phyloP scores from a whole-genome alignment of 2,797 vertebrate genomes.

The Gymnoscopelus braueri region DNA sequence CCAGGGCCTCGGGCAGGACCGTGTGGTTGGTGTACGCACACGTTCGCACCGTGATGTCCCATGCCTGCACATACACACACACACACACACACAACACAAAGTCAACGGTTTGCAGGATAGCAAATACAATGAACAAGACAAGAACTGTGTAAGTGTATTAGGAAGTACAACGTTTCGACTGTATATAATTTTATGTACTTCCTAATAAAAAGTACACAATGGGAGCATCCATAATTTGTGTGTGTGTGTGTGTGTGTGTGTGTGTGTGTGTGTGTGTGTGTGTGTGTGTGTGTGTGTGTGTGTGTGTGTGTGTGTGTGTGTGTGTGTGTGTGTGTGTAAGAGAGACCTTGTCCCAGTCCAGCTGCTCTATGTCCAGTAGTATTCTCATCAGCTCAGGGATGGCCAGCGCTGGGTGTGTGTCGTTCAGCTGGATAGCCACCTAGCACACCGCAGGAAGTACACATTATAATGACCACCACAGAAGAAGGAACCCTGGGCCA shows the following conservation, averaged over 20 bases:
- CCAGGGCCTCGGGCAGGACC: conserved; percentile 91
- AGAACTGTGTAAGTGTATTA: too few relatives aligned
- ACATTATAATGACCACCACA: not conserved
- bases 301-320: too few relatives aligned
- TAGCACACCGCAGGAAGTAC: conserved; percentile 45
- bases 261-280: too few relatives aligned
- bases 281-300: not conserved
- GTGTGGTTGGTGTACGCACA: conserved; percentile 97
- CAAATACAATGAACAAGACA: too few relatives aligned
- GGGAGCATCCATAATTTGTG: too few relatives aligned
- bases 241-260: too few relatives aligned
- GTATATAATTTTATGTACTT: too few relatives aligned
- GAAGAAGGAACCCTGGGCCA: not conserved
- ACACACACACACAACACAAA: not conserved
- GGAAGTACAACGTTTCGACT: too few relatives aligned
- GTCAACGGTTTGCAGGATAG: too few relatives aligned
- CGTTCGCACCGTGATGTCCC: conserved; percentile 88
- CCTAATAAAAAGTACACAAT: too few relatives aligned
- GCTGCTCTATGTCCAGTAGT: conserved; percentile 85
- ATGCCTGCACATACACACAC: conserved; percentile 76
- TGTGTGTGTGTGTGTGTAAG: not conserved
- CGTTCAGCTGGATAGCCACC: conserved; percentile 95
- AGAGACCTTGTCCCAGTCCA: conserved; percentile 65
- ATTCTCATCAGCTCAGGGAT: conserved; percentile 94
- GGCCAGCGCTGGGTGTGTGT: conserved; percentile 92